These are phyloP conservation scores for Chrysotoxum bicinctum DNA, from an alignment of 2,888 invertebrate genomes.

Conservation along the genomic window DNA sequence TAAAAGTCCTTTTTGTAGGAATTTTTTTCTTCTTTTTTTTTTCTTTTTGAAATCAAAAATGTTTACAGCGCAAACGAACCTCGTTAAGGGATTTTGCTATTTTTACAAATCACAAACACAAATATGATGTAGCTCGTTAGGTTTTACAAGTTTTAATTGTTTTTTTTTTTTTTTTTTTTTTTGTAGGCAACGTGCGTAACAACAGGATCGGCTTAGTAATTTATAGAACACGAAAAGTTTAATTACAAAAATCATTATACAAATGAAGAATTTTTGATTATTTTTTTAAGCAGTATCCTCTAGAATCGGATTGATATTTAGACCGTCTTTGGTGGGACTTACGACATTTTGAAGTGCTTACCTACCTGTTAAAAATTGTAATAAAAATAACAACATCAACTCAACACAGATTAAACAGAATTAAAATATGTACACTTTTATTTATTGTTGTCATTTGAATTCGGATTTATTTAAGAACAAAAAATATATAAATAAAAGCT, in stretches of 20 bases:
- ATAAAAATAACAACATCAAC: too few species aligned
- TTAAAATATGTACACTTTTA: too few species aligned
- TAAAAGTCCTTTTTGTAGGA: slow-evolving; percentile 11
- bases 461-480: too few species aligned
- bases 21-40: not conserved
- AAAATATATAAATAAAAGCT: too few species aligned
- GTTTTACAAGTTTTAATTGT: slow-evolving; percentile 6
- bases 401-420: too few species aligned
- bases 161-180: not conserved
- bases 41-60: not conserved
- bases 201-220: not conserved
- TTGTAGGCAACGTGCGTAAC: not conserved
- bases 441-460: too few species aligned
- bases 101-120: not conserved
- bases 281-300: not conserved
- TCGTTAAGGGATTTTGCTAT: slow-evolving; percentile 6
- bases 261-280: not conserved
- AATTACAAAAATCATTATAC: slow-evolving; percentile 7
- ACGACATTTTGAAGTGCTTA: too few species aligned
- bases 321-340: too few species aligned
- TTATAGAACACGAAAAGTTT: not conserved
- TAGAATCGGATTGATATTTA: not conserved
- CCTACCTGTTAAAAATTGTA: too few species aligned
- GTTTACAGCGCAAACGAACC: not conserved
- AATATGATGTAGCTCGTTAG: slow-evolving; percentile 8